Base-by-base conservation (phyloP, 2,113 vertebrate genomes). In the Prinia subflava region DNA sequence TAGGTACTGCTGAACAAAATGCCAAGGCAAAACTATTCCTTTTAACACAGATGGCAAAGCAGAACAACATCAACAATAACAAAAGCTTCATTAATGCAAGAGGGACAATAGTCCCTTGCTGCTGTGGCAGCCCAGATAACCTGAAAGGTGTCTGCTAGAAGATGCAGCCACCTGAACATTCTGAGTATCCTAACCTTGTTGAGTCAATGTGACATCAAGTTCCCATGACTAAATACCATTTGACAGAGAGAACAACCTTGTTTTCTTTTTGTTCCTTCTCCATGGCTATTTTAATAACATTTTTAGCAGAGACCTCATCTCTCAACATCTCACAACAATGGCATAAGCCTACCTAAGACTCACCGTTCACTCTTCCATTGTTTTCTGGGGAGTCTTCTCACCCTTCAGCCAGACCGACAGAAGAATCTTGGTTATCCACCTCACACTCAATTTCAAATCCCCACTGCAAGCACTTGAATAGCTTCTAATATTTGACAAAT, bases 381-480 rank as follows among this genome's bases (percentile, higher is more conserved):
- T 91, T 76, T 88, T 74, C 50, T 52, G 46, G 15, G 30, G 10
- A 56, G 28, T 25, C 59, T 84, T 59, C 56, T 84, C n/a, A 74
- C 28, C 10, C 2, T 0, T 37, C 15, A 57, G 3, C 18, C 73
- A 94, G 3, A 1, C n/a, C 74, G 33, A 0, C 4, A 56, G 52
- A 55, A 74, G 7, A 84, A 82, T 33, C 39, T 74, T n/a, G 13
- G 17, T 57, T 62, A 35, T 13, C 10, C 31, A 63, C 10, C 8
- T 75, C 47, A 67, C 25, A 46, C 6, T 67, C 52, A 2, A 35
- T 79, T 93, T 88, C 8, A 87, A 84, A 78, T 46, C 35, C 39
- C 25, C 62, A 33, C 35, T 75, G 39, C n/a, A 87, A 70, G 65
- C 52, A 74, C 46, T 49, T 13, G 23, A 64, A 76, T 17, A 82